Evolutionary conservation across 2,888 invertebrate genomes (phyloP).

Genomic region (Diadegma fenestrale): DNA sequence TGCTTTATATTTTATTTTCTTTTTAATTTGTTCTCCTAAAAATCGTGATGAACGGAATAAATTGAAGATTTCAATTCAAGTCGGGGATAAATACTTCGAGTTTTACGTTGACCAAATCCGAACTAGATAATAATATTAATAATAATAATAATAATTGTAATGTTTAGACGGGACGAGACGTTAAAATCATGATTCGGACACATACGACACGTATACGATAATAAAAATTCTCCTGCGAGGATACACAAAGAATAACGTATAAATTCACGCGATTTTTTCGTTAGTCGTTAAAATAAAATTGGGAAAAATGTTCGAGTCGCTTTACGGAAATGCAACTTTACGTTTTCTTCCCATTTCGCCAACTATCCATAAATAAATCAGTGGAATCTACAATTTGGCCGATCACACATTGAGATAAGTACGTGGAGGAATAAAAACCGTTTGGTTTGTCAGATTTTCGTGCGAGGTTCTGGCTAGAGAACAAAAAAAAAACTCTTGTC

Average conservation of each 20-base stretch:
- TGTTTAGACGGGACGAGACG: constrained; percentile 39
- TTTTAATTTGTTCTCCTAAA: constrained; percentile 22
- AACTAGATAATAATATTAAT: constrained; percentile 20
- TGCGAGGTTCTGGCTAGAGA: constrained; percentile 1
- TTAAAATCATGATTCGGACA: constrained; percentile 54
- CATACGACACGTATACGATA: constrained; percentile 48
- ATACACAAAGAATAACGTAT: constrained; percentile 46
- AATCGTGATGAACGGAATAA: constrained; percentile 26
- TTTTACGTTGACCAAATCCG: constrained; percentile 41
- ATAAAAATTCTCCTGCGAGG: constrained; percentile 56
- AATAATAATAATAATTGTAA: constrained; percentile 36
- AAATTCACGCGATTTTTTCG: constrained; percentile 38
- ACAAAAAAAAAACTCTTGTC: constrained; percentile 11
- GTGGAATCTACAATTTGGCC: constrained; percentile 44
- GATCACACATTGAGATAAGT: constrained; percentile 59
- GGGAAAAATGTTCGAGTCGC: neutral
- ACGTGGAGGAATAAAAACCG: constrained; percentile 56
- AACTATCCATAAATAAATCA: constrained; percentile 47
- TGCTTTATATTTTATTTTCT: constrained; percentile 52
- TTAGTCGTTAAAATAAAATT: constrained; percentile 17
- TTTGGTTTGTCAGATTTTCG: constrained; percentile 46
- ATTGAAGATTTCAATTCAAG: constrained; percentile 27
- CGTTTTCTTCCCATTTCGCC: constrained; percentile 14
- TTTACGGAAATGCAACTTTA: neutral
- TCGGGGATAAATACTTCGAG: constrained; percentile 24